A percentile compares a stretch with the other conserved stretches of the same genome.
Evolutionary conservation across 2,888 invertebrate genomes (phyloP).

Genomic region (Leptura quadrifasciata): DNA sequence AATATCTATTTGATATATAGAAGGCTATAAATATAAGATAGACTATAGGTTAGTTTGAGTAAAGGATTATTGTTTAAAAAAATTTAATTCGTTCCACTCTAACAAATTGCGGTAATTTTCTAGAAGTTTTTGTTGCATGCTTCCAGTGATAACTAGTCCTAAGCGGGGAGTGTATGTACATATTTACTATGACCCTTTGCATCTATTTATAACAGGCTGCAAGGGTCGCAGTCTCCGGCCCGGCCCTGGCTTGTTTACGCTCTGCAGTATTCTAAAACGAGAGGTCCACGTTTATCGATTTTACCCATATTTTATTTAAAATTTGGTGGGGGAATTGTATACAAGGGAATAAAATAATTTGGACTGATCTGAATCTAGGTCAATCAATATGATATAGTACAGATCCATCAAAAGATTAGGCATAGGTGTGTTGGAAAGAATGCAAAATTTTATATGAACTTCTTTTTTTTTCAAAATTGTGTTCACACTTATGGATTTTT

Average conservation of each 20-base stretch:
- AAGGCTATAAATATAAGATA: too few species aligned
- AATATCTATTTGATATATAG: too few species aligned
- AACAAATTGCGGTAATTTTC: too few species aligned
- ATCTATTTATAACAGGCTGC: too few species aligned
- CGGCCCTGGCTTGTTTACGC: constrained; percentile 41
- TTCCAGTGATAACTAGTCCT: too few species aligned
- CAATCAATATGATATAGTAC: constrained; percentile 38
- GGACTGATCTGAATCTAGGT: constrained; percentile 31
- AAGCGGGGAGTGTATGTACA: too few species aligned
- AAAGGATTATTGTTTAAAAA: too few species aligned
- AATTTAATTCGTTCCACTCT: too few species aligned
- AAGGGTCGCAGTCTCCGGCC: neutral
- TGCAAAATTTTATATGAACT: neutral
- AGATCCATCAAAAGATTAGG: constrained; percentile 32
- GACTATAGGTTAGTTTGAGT: too few species aligned
- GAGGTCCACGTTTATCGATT: constrained; percentile 47
- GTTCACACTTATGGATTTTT: too few species aligned
- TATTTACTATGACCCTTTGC: too few species aligned
- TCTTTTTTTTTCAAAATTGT: neutral
- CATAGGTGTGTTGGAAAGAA: neutral
- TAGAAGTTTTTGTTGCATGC: too few species aligned
- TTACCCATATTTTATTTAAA: constrained; percentile 53
- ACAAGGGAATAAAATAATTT: constrained; percentile 32
- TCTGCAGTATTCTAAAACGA: constrained; percentile 38
- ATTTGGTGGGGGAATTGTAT: constrained; percentile 38